These are phyloP conservation scores for Muntiacus reevesi DNA, from an alignment of 2,113 vertebrate species.

Conservation along the genomic window DNA sequence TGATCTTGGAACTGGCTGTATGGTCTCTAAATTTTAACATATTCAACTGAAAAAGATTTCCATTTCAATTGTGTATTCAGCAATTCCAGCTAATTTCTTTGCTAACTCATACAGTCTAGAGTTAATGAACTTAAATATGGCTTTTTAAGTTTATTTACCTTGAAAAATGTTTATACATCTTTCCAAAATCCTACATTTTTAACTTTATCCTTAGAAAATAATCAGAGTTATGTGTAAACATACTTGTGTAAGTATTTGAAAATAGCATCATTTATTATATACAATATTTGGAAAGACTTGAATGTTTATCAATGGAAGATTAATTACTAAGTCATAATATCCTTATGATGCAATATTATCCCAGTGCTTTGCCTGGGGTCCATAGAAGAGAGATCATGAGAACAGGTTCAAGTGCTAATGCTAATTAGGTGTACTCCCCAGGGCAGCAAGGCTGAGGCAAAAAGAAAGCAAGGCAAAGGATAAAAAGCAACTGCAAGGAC, in stretches of 20 bases:
- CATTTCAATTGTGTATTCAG: neutral
- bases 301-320: neutral
- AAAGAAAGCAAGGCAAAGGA: neutral
- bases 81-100: neutral
- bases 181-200: neutral
- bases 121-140: neutral
- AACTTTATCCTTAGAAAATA: constrained; percentile 2
- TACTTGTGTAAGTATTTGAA: neutral
- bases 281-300: neutral
- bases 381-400: neutral
- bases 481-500: neutral
- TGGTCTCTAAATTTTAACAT: constrained; percentile 19
- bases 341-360: neutral
- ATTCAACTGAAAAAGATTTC: neutral
- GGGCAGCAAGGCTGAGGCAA: neutral
- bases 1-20: neutral
- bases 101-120: neutral
- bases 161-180: neutral
- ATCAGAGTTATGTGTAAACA: neutral
- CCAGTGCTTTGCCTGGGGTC: neutral
- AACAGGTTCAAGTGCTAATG: neutral
- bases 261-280: neutral
- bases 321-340: neutral
- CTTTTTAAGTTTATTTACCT: neutral
- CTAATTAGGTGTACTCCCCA: neutral